A percentile compares a stretch with the other conserved stretches of the same genome.
Conservation (phyloP, 2,113 vertebrate species). For the Vanacampus margaritifer region DNA sequence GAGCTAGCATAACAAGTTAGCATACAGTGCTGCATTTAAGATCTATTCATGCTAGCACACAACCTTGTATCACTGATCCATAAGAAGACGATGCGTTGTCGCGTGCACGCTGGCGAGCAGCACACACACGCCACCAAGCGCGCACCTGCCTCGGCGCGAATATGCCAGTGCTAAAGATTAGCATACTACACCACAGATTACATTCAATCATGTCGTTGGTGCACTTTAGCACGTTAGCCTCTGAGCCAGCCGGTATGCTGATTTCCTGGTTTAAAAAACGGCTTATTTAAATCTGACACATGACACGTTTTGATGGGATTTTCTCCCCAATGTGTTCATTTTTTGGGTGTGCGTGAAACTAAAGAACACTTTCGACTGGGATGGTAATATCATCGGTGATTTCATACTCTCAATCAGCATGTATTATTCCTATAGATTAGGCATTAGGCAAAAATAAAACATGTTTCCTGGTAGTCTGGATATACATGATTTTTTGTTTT, state of each 20-base stretch:
- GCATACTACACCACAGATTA: slow-evolving; percentile 99
- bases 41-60: background rate
- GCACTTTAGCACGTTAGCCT: slow-evolving; percentile 98
- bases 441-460: no score
- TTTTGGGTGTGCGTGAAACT: background rate
- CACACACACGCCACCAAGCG: no score
- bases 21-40: no score
- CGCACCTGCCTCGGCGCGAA: background rate
- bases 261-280: slow-evolving; percentile 87
- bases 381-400: no score
- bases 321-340: background rate
- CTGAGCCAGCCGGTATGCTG: slow-evolving; percentile 96
- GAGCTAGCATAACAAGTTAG: no score
- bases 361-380: background rate
- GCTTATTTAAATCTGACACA: slow-evolving; percentile 98
- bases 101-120: background rate
- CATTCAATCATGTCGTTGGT: slow-evolving; percentile 95
- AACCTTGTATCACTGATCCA: background rate
- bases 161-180: slow-evolving; percentile 88
- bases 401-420: background rate
- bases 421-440: slow-evolving; percentile 2
- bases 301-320: slow-evolving; percentile 99
- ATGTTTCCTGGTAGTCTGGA: no score
- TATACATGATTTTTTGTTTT: no score
- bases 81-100: background rate